Evolutionary conservation across 2,797 vertebrate genomes (phyloP).

Genomic region (Nyctalus aviator): DNA sequence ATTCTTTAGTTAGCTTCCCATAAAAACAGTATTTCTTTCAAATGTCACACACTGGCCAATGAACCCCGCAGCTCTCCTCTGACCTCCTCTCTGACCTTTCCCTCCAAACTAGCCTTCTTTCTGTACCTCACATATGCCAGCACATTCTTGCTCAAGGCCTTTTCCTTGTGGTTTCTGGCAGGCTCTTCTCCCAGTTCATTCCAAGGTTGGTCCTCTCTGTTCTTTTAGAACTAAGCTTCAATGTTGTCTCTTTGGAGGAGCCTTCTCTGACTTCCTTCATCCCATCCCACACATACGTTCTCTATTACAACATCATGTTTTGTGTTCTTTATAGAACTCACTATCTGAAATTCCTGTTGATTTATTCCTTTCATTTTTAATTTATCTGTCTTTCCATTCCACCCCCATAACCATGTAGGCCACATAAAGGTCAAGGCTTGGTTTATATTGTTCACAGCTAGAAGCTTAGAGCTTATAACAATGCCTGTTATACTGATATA

Average conservation of each 20-base stretch:
- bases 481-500: background rate
- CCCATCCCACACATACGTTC: background rate
- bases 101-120: background rate
- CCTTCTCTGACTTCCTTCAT: background rate
- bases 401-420: background rate
- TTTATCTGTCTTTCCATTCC: background rate
- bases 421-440: too few species aligned
- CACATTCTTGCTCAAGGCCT: background rate
- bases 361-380: background rate
- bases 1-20: background rate
- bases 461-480: background rate
- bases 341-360: background rate
- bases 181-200: background rate
- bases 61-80: background rate
- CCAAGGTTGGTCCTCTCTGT: background rate
- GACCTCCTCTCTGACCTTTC: background rate
- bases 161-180: background rate
- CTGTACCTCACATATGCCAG: background rate
- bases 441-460: background rate
- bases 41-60: background rate
- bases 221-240: background rate
- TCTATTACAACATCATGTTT: background rate
- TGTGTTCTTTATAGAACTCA: background rate
- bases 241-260: background rate
- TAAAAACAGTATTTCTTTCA: slow-evolving; percentile 15